Base-by-base conservation (phyloP, 92 coral and sea anemone genomes). In the Pocillopora grandis region DNA sequence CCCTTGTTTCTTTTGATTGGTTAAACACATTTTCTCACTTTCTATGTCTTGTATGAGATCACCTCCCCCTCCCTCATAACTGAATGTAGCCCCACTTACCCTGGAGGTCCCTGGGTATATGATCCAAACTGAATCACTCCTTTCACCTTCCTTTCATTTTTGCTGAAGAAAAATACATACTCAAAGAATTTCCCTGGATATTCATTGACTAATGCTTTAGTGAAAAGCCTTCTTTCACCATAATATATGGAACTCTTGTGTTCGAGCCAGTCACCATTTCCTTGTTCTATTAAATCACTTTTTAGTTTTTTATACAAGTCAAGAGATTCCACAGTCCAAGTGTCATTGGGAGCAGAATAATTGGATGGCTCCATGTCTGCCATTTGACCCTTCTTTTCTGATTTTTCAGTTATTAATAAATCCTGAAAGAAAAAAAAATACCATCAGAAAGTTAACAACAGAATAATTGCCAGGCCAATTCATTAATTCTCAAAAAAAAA, bases 111-210 rank as follows among this genome's bases (percentile, higher is more conserved):
- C 64, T 89, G 90, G 0, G 95, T 89, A 52, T 90, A 93, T 0
- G 90, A 84, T 36, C 98, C 98, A 93, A 91, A 95, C 81, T 93
- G 98, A 71, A 89, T 71, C n/a, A 93, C 89, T 1, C 91, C 96
- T 87, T 95, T 92, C 36, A 92, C 23, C 35, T 84, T 73, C 61
- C 86, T 83, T 33, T 90, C 86, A 15, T 78, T 88, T 69, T 81
- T 78, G 83, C 82, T 91, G 79, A 66, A 62, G 83, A 93, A 91
- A 64, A 76, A 79, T 56, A 88, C 89, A 76, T 91, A 93, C 72
- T 93, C 95, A 88, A 94, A 90, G 23, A 87, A 71, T 81, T 94
- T 96, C 10, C 96, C 98, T 5, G 83, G 88, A 16, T 72, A 55
- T 36, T 88, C 84, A 66, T 71, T 87, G 16, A 82, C 76, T 2